A percentile compares a stretch with the other conserved stretches of the same genome.
phyloP scores from a whole-genome alignment of 92 coral and sea anemone species.

The Siderastrea radians region DNA sequence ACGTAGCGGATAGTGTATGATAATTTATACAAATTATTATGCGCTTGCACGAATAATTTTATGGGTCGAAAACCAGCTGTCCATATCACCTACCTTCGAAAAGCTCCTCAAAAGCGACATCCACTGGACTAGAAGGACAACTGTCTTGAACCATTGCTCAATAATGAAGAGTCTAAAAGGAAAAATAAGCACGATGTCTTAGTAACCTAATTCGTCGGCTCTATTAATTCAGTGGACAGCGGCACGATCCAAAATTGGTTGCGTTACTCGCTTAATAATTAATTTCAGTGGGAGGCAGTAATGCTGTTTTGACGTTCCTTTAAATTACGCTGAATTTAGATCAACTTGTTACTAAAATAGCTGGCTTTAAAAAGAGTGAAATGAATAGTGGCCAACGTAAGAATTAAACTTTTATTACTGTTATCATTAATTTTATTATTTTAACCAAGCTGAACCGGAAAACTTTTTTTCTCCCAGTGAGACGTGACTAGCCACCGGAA shows the following conservation, averaged over 20 bases:
- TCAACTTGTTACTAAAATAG: not conserved
- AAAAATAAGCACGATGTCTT: not conserved
- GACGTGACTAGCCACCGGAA: constrained; percentile 46
- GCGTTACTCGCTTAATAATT: constrained; percentile 27
- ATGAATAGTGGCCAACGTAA: not conserved
- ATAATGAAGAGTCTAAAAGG: not conserved
- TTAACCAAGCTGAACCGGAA: not conserved
- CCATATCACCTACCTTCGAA: constrained; percentile 68
- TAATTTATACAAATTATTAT: constrained; percentile 5
- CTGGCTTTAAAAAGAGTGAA: not conserved
- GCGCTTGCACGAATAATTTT: constrained; percentile 27
- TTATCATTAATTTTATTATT: not conserved
- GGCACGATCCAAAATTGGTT: not conserved
- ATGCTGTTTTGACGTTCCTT: not conserved
- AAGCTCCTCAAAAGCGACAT: constrained; percentile 75
- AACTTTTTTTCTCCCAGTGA: not conserved
- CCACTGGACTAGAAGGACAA: constrained; percentile 67
- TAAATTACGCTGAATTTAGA: not conserved
- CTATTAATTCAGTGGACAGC: not conserved
- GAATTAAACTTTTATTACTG: not conserved
- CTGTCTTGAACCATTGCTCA: constrained; percentile 30
- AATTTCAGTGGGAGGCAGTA: not conserved
- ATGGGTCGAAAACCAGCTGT: constrained; percentile 22
- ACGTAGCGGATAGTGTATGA: constrained; percentile 3
- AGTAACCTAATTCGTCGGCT: not conserved